A percentile compares a stretch with the other conserved stretches of the same genome.
Evolutionary conservation across 1,140 invertebrate species (phyloP).

Genomic region (Drosophila funebris): DNA sequence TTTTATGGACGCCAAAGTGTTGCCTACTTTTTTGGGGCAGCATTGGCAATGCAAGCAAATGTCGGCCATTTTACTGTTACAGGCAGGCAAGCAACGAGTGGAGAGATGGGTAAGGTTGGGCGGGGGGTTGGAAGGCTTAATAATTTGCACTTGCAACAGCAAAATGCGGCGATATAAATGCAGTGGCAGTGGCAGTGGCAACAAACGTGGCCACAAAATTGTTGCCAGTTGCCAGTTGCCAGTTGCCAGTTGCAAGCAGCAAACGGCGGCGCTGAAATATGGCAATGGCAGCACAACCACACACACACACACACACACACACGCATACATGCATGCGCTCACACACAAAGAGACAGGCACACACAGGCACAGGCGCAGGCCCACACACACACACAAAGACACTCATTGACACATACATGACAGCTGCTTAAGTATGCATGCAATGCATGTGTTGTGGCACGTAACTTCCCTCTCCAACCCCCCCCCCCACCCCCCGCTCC

Average conservation of each 20-base stretch:
- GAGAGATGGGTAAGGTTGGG: background rate
- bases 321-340: background rate
- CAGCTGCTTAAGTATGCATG: slow-evolving; percentile 56
- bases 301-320: background rate
- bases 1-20: slow-evolving; percentile 42
- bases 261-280: slow-evolving; percentile 29
- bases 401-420: slow-evolving; percentile 3
- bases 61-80: slow-evolving; percentile 29
- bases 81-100: too few relatives aligned
- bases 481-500: background rate
- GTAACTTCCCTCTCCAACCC: background rate
- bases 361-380: background rate
- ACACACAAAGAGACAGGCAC: too few relatives aligned
- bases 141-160: slow-evolving; percentile 16
- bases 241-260: slow-evolving; percentile 4
- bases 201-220: slow-evolving; percentile 37
- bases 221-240: slow-evolving; percentile 3
- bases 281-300: background rate
- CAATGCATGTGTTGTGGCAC: slow-evolving; percentile 23
- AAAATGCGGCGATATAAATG: slow-evolving; percentile 3
- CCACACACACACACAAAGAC: background rate
- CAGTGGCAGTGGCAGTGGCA: background rate
- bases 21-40: slow-evolving; percentile 9
- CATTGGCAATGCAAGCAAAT: slow-evolving; percentile 2
- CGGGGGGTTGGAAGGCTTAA: background rate